Percentiles rank a stretch among this genome's conserved stretches.
Evolutionary conservation across 2,888 invertebrate genomes (phyloP).

Genomic region (Sesia apiformis): DNA sequence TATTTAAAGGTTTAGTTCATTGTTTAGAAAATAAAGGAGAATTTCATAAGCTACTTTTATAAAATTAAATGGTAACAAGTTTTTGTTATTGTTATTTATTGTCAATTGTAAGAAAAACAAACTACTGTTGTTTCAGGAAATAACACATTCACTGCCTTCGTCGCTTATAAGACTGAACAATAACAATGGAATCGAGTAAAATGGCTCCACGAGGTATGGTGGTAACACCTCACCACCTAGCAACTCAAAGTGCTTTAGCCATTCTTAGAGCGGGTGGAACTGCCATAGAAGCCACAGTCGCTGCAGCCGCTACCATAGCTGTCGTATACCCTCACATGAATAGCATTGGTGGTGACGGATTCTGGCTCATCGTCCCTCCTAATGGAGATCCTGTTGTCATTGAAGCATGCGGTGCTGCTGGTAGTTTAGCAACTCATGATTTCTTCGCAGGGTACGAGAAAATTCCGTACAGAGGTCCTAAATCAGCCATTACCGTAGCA

Average conservation of each 20-base stretch:
- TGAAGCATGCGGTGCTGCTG: conserved; percentile 55
- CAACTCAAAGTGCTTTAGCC: conserved; percentile 50
- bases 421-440: conserved; percentile 41
- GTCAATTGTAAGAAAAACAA: too few relatives aligned
- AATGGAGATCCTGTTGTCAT: conserved; percentile 47
- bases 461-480: conserved; percentile 46
- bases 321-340: conserved; percentile 65
- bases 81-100: too few relatives aligned
- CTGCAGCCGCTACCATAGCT: conserved; percentile 57
- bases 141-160: neutral
- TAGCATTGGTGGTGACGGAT: conserved; percentile 55
- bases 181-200: conserved; percentile 18
- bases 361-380: conserved; percentile 60
- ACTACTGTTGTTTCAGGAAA: neutral
- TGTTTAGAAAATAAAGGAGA: too few relatives aligned
- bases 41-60: too few relatives aligned
- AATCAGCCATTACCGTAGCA: conserved; percentile 51
- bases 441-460: conserved; percentile 31
- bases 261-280: conserved; percentile 56
- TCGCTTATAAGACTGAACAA: neutral
- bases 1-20: too few relatives aligned
- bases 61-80: too few relatives aligned
- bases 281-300: conserved; percentile 57
- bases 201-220: conserved; percentile 48
- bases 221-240: conserved; percentile 60